Percentiles rank a stretch among this genome's conserved stretches.
Evolutionary conservation across 2,888 invertebrate species (phyloP).

Genomic region (Sturmia bella): DNA sequence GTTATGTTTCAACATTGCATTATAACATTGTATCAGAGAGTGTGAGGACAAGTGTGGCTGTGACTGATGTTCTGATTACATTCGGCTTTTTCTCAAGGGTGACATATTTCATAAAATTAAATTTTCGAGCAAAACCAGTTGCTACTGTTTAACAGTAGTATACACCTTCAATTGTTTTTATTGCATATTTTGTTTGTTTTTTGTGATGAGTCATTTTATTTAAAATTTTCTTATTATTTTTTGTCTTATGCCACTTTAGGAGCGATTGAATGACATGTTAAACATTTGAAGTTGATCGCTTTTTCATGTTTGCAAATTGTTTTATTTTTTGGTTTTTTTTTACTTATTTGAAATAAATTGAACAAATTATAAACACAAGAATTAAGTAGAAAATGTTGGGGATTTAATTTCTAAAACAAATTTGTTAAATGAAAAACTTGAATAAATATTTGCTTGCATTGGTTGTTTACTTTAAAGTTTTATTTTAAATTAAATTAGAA

Average conservation of each 20-base stretch:
- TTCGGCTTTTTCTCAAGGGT: too few relatives aligned
- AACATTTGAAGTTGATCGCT: slow-evolving; percentile 47
- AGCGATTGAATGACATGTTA: slow-evolving; percentile 3
- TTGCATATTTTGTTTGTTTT: too few relatives aligned
- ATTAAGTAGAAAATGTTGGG: slow-evolving; percentile 9
- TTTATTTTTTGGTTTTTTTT: slow-evolving; percentile 16
- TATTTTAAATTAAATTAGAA: neutral
- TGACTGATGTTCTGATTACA: slow-evolving; percentile 22
- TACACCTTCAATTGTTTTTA: too few relatives aligned
- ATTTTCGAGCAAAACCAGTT: too few relatives aligned
- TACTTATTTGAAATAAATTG: neutral
- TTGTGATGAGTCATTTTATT: too few relatives aligned
- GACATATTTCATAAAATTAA: too few relatives aligned
- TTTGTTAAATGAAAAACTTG: neutral
- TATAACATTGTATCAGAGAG: neutral
- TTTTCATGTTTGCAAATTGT: slow-evolving; percentile 43
- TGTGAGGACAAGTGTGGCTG: neutral
- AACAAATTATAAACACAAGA: neutral
- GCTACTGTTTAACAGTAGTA: too few relatives aligned
- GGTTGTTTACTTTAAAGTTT: neutral
- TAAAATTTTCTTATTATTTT: too few relatives aligned
- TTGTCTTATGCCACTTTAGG: too few relatives aligned
- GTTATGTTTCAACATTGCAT: slow-evolving; percentile 29
- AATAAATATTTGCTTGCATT: slow-evolving; percentile 26
- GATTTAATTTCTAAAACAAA: neutral